Conservation (phyloP, 2,113 vertebrate species). For the Myotis davidii region DNA sequence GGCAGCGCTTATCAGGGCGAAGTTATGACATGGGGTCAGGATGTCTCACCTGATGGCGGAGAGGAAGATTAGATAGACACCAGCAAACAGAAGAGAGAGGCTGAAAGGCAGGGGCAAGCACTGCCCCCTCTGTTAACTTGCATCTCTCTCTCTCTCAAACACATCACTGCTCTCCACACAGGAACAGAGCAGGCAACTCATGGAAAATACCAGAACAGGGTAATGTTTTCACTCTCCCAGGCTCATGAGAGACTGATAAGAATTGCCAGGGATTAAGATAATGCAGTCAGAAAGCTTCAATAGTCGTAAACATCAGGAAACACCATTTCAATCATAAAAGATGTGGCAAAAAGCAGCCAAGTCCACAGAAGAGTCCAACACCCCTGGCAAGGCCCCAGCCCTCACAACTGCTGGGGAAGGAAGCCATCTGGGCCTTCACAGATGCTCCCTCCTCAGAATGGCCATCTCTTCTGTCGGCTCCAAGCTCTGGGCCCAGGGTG, state of each 20-base stretch:
- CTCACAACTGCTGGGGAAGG: neutral
- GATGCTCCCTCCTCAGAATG: neutral
- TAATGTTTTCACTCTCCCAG: neutral
- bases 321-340: neutral
- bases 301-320: slow-evolving; percentile 2
- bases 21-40: slow-evolving; percentile 29
- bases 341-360: neutral
- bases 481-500: neutral
- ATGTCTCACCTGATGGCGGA: slow-evolving; percentile 34
- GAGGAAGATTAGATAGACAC: slow-evolving; percentile 24
- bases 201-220: slow-evolving; percentile 44
- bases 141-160: slow-evolving; percentile 22
- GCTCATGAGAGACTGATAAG: slow-evolving; percentile 14
- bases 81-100: neutral
- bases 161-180: neutral
- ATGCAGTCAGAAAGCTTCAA: slow-evolving; percentile 9
- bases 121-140: neutral
- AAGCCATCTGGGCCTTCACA: neutral
- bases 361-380: neutral
- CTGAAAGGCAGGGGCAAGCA: neutral
- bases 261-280: slow-evolving; percentile 35
- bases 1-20: slow-evolving; percentile 20
- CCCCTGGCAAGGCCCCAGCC: neutral
- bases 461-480: neutral
- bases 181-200: neutral